Evolutionary conservation across 2,113 vertebrate genomes (phyloP).

Genomic region (Syngnathus floridae): DNA sequence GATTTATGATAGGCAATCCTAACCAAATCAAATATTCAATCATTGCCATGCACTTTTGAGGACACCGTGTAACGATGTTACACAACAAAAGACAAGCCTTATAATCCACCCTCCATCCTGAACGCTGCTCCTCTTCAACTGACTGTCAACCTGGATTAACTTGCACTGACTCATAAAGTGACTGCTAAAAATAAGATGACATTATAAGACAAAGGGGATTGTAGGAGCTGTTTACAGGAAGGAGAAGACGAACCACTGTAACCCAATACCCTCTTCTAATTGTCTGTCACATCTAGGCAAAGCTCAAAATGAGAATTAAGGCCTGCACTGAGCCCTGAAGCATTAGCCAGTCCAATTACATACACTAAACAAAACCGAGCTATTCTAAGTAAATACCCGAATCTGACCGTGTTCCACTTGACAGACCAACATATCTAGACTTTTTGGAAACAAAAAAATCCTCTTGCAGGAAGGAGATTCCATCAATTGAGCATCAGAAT

Average conservation of each 20-base stretch:
- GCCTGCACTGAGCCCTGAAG: background rate
- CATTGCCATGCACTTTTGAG: constrained; percentile 20
- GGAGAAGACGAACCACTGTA: background rate
- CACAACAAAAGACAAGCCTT: background rate
- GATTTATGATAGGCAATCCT: background rate
- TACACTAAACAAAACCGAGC: background rate
- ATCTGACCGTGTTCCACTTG: background rate
- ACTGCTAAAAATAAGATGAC: constrained; percentile 39
- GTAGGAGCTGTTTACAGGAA: background rate
- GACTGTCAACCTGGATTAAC: constrained; percentile 42
- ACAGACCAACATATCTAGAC: background rate
- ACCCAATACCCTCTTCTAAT: background rate
- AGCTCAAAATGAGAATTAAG: background rate
- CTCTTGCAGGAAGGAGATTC: too few species aligned
- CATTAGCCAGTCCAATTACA: background rate
- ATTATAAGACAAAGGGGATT: background rate
- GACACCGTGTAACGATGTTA: constrained; percentile 4
- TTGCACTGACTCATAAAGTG: constrained; percentile 38
- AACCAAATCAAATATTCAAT: background rate
- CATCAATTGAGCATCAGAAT: background rate
- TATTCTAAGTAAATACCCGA: background rate
- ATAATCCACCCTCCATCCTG: constrained; percentile 9
- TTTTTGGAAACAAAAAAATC: background rate
- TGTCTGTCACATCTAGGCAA: background rate
- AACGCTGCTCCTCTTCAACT: constrained; percentile 18